phyloP scores from a whole-genome alignment of 2,113 vertebrate species.

The Halichoerus grypus region DNA sequence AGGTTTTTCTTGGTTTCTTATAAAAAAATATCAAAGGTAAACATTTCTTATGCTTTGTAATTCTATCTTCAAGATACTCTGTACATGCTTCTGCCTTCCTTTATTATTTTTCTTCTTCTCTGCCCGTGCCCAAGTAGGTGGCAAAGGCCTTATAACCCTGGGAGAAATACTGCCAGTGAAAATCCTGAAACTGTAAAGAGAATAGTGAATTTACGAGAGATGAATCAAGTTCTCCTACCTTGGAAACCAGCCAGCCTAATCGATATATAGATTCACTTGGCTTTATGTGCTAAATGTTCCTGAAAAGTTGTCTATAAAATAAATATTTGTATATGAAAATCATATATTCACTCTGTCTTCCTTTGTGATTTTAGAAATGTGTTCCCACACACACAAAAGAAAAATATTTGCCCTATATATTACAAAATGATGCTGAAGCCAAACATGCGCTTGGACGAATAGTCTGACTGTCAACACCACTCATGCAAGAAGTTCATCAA shows the following conservation, averaged over 20 bases:
- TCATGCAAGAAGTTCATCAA: conserved; percentile 52
- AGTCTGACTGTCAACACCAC: conserved; percentile 51
- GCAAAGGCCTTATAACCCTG: background rate
- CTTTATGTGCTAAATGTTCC: conserved; percentile 67
- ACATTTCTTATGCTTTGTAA: background rate
- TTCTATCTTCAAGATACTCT: conserved; percentile 44
- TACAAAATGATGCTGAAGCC: background rate
- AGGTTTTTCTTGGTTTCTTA: background rate
- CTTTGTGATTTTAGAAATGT: conserved; percentile 61
- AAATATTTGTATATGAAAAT: conserved; percentile 76
- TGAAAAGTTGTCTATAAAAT: conserved; percentile 73
- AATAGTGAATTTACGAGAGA: conserved; percentile 55
- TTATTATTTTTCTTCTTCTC: background rate
- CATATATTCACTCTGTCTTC: conserved; percentile 37
- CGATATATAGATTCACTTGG: conserved; percentile 72
- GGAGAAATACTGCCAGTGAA: background rate
- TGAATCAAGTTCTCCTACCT: conserved; percentile 56
- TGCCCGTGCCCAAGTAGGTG: background rate
- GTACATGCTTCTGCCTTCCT: background rate
- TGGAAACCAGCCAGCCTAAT: conserved; percentile 61
- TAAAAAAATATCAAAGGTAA: conserved; percentile 40
- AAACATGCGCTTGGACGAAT: background rate
- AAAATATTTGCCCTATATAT: conserved; percentile 32
- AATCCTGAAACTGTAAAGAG: conserved; percentile 35
- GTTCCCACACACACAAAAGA: conserved; percentile 25